Evolutionary conservation across 2,113 vertebrate species (phyloP), one percentile per base, ranked within the genome.

Genomic region (Chaetodon trifascialis): DNA sequence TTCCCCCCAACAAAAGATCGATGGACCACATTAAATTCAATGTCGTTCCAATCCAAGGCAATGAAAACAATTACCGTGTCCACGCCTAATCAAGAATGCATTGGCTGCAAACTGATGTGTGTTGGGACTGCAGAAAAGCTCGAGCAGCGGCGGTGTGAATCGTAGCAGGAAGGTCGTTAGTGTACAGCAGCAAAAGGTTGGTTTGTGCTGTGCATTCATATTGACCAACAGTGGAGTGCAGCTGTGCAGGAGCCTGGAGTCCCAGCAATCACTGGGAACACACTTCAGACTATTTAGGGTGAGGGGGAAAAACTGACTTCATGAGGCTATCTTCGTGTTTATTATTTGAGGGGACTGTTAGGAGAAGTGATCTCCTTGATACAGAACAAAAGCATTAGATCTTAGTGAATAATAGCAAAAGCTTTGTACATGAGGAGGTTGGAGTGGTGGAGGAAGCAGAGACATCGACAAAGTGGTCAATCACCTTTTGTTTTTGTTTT

Each of bases 61-160:
- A 92, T 87, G 85, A 89, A 91, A 92, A 91, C 89, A 92, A 93
- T 92, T 94, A 93, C 90, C 14, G 62, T 63, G 79, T 81, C 86
- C 84, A 82, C 52, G 67, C 83, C 89, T 89, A 87, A 92, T 92
- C 78, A 89, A 79, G 58, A 85, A 93, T 83, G 89, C 88, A 77
- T 83, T 82, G 87, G 88, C 65, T 78, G 56, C 3, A 46, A 80
- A 70, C 47, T 73, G 81, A 82, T 82, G 89, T 73, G 85, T 77
- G 85, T 23, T 74, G 80, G 69, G 21, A 73, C 66, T 83, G 87
- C 82, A 77, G 84, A 69, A 73, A 60, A 65, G 87, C 76, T 73
- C 17, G n/a, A 51, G 34, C 77, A 44, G 72, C 25, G 25, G 74
- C 19, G 11, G 9, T 23, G 12, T 16, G 49, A 54, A 71, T 25